Conservation (phyloP, 1,140 invertebrate genomes). For the Panulirus ornatus region DNA sequence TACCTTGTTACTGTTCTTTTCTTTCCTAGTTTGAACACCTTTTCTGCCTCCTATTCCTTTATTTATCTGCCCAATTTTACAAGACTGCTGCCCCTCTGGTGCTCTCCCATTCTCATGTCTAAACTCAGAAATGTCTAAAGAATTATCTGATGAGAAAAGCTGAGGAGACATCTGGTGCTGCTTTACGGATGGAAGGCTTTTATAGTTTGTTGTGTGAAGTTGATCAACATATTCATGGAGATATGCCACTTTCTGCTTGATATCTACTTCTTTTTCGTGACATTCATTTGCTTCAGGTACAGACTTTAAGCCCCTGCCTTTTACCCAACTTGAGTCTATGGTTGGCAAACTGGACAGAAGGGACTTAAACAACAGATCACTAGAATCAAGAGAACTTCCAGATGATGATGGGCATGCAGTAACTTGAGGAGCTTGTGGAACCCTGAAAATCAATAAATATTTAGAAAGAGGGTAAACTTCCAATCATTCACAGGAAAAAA, state of each 20-base stretch:
- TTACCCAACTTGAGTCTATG: not conserved
- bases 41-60: not conserved
- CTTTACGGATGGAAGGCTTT: no score
- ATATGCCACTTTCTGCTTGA: no score
- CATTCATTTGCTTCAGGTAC: not conserved
- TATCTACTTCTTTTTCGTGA: not conserved
- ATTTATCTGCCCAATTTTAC: not conserved
- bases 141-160: not conserved
- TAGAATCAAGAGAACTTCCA: slow-evolving; percentile 8
- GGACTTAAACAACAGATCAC: slow-evolving; percentile 28
- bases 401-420: not conserved
- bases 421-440: not conserved
- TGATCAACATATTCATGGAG: not conserved
- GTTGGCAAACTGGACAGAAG: not conserved
- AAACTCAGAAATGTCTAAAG: not conserved
- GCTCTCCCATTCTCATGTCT: no score
- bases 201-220: not conserved
- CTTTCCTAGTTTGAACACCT: not conserved
- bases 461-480: not conserved
- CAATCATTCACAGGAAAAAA: not conserved
- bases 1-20: not conserved
- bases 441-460: not conserved
- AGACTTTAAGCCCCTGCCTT: not conserved
- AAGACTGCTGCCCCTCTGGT: not conserved
- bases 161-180: not conserved